A percentile compares a stretch with the other conserved stretches of the same genome.
Conservation (phyloP, 2,113 vertebrate genomes). For the Porphyrio hochstetteri region DNA sequence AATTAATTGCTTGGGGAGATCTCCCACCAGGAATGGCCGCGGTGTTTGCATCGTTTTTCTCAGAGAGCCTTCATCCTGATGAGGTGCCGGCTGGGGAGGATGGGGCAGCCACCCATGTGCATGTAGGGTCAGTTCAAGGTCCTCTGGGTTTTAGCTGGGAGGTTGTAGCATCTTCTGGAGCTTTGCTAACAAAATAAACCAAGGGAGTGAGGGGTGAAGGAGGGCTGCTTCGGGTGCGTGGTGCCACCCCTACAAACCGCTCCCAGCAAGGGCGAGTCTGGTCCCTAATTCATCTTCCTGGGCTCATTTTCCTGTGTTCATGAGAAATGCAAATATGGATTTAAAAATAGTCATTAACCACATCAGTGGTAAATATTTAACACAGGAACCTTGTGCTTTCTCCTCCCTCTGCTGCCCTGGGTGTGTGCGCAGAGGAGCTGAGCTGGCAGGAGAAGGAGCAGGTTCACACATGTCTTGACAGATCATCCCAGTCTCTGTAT, state of each 20-base stretch:
- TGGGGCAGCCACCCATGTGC: rapidly evolving
- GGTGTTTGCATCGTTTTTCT: not conserved
- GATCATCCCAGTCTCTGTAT: not conserved
- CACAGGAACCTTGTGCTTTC: not conserved
- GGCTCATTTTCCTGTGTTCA: not conserved
- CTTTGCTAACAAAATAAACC: not conserved
- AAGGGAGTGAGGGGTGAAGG: not conserved
- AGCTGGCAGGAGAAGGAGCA: not conserved
- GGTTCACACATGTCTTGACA: not conserved
- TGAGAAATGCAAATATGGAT: not conserved
- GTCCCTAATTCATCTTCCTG: not conserved
- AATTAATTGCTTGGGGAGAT: not conserved
- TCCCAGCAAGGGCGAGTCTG: not conserved
- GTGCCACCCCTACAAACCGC: not conserved
- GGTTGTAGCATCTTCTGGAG: not conserved
- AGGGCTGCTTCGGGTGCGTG: not conserved
- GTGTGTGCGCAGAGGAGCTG: rapidly evolving
- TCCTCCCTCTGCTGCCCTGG: not conserved
- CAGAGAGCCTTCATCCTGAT: rapidly evolving
- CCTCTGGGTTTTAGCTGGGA: not conserved
- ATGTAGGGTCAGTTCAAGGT: rapidly evolving
- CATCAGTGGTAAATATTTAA: not conserved
- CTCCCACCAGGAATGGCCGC: rapidly evolving
- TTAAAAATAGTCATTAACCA: not conserved
- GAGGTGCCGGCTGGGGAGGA: rapidly evolving